Conservation (phyloP, 2,888 invertebrate genomes). For the Cylloceria caligata region DNA sequence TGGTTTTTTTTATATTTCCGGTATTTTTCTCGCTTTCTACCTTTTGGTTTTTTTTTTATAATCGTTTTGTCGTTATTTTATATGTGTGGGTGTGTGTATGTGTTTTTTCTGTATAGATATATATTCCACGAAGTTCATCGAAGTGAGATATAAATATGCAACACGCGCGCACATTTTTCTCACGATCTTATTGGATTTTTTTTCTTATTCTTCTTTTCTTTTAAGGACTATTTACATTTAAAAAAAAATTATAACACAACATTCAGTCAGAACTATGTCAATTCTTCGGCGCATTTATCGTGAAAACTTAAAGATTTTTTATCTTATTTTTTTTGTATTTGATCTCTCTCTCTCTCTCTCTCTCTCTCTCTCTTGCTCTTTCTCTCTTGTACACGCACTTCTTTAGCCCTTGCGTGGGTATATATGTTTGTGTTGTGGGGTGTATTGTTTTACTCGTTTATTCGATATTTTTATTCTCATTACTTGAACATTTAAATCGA, state of each 20-base stretch:
- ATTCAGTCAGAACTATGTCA: conserved; percentile 69
- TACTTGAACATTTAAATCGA: conserved; percentile 45
- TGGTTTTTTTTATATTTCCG: conserved; percentile 29
- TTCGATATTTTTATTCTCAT: conserved; percentile 20
- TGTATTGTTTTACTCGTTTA: conserved; percentile 38
- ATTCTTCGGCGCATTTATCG: conserved; percentile 74
- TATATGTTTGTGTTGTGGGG: conserved; percentile 25
- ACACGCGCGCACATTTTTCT: conserved; percentile 44
- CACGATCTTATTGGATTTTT: neutral
- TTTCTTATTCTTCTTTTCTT: conserved; percentile 11
- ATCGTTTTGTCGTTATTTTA: conserved; percentile 29
- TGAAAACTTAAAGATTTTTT: conserved; percentile 31
- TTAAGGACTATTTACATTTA: conserved; percentile 75
- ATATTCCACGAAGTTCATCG: conserved; percentile 49
- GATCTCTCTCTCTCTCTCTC: conserved; percentile 32
- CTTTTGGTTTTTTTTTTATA: conserved; percentile 27
- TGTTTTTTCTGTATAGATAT: conserved; percentile 31
- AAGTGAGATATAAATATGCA: conserved; percentile 50
- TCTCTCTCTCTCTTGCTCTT: conserved; percentile 28
- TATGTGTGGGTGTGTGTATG: too few relatives aligned
- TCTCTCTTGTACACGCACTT: conserved; percentile 25
- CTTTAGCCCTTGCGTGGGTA: conserved; percentile 35
- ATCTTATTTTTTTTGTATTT: conserved; percentile 36
- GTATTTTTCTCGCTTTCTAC: conserved; percentile 24
- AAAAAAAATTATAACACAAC: conserved; percentile 70